Conservation (phyloP, 2,888 invertebrate species). For the Pheosia gnoma region DNA sequence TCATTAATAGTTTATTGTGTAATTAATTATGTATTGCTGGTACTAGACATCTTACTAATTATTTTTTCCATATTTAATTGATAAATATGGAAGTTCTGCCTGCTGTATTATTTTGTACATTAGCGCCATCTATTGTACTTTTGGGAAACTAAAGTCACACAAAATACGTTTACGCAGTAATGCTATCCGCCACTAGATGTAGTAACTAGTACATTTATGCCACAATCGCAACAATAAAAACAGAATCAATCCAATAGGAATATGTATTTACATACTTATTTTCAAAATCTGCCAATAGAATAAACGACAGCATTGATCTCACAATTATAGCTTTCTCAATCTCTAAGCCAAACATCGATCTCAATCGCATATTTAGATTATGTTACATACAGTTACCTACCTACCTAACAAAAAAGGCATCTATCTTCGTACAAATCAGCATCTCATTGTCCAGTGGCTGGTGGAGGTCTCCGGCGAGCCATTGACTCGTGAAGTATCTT, state of each 20-base stretch:
- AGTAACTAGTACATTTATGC: conserved; percentile 5
- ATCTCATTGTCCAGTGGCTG: conserved; percentile 28
- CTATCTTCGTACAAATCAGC: conserved; percentile 36
- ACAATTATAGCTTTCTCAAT: no score
- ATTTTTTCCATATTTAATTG: no score
- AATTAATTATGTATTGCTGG: neutral
- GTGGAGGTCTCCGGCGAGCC: conserved; percentile 19
- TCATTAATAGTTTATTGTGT: neutral
- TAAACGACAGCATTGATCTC: no score
- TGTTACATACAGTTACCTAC: neutral
- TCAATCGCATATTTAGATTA: neutral
- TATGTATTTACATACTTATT: no score
- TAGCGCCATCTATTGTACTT: conserved; percentile 31
- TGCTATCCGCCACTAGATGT: conserved; percentile 49
- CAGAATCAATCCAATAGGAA: no score
- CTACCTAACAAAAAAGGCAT: conserved; percentile 31
- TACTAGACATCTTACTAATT: neutral
- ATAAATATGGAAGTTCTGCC: no score
- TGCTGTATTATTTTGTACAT: neutral
- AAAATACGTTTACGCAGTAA: conserved; percentile 19
- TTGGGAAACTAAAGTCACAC: neutral
- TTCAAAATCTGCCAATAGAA: no score
- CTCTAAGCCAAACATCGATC: no score
- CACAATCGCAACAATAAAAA: no score
- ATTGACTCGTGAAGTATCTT: conserved; percentile 45